A percentile compares a stretch with the other conserved stretches of the same genome.
phyloP scores from a whole-genome alignment of 37 sponge, comb jelly and placozoan genomes.

The Axinella damicornis region DNA sequence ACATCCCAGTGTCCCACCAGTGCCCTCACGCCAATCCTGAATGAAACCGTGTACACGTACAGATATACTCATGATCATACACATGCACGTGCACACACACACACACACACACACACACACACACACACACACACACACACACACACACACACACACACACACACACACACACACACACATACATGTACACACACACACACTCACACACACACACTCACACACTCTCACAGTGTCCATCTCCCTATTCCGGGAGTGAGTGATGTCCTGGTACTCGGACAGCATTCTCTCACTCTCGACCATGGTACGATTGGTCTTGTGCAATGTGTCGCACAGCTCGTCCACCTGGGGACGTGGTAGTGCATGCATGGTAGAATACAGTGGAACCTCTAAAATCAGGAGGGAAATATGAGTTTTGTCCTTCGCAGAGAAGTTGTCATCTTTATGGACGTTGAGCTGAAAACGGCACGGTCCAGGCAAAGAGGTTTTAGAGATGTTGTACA shows the following conservation, averaged over 20 bases:
- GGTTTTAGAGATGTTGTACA: too few relatives aligned
- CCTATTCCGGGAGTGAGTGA: not conserved
- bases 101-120: constrained; percentile 27
- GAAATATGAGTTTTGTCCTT: too few relatives aligned
- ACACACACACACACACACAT: too few relatives aligned
- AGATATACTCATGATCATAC: too few relatives aligned
- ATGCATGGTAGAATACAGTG: too few relatives aligned
- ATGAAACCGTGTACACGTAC: too few relatives aligned
- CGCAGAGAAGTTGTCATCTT: too few relatives aligned
- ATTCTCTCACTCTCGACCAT: constrained; percentile 33
- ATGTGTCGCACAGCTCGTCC: constrained; percentile 5
- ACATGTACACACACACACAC: constrained; percentile 25
- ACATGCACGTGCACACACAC: constrained; percentile 24
- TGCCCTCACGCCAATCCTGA: too few relatives aligned
- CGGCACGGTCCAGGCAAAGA: too few relatives aligned
- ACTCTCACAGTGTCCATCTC: constrained; percentile 21
- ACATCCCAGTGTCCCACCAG: too few relatives aligned
- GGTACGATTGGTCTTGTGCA: constrained; percentile 7
- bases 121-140: constrained; percentile 8
- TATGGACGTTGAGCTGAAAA: too few relatives aligned
- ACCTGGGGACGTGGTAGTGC: not conserved
- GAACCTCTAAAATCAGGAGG: too few relatives aligned
- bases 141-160: constrained; percentile 24
- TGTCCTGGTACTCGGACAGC: constrained; percentile 21
- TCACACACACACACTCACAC: constrained; percentile 9